Conservation (phyloP, 2,113 vertebrate genomes). For the Paralichthys olivaceus region DNA sequence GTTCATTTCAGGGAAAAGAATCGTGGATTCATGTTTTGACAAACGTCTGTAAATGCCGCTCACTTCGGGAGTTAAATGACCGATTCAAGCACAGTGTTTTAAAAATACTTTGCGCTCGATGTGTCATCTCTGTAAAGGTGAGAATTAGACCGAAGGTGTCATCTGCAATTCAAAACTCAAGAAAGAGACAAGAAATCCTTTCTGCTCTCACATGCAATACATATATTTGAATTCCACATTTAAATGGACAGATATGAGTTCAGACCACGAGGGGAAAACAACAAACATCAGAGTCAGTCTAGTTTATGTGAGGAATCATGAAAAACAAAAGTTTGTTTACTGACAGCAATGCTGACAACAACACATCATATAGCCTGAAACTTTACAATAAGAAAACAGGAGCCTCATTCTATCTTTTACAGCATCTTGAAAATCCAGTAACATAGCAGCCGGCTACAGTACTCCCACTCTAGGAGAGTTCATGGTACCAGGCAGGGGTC, state of each 20-base stretch:
- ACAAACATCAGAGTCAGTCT: not conserved
- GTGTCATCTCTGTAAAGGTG: constrained; percentile 42
- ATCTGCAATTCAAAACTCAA: constrained; percentile 14
- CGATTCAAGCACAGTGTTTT: constrained; percentile 26
- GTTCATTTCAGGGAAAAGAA: constrained; percentile 10
- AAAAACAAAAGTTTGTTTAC: constrained; percentile 6
- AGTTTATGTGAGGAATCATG: constrained; percentile 20
- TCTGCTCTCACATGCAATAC: fast-evolving
- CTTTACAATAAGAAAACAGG: not conserved
- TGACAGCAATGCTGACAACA: not conserved
- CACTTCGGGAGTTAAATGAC: constrained; percentile 12
- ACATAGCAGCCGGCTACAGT: not conserved
- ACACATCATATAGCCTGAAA: constrained; percentile 5
- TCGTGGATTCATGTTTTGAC: constrained; percentile 2
- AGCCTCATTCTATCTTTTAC: constrained; percentile 9
- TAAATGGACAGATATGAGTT: not conserved
- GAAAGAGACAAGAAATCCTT: not conserved
- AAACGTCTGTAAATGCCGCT: constrained; percentile 10
- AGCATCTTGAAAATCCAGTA: constrained; percentile 34
- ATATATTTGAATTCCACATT: not conserved
- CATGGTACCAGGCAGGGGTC: constrained; percentile 8
- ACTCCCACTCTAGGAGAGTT: constrained; percentile 39
- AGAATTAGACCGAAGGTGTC: constrained; percentile 26
- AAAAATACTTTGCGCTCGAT: constrained; percentile 26
- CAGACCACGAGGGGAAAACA: not conserved